Evolutionary conservation across 2,797 vertebrate species (phyloP).

Genomic region (Novumbra hubbsi): DNA sequence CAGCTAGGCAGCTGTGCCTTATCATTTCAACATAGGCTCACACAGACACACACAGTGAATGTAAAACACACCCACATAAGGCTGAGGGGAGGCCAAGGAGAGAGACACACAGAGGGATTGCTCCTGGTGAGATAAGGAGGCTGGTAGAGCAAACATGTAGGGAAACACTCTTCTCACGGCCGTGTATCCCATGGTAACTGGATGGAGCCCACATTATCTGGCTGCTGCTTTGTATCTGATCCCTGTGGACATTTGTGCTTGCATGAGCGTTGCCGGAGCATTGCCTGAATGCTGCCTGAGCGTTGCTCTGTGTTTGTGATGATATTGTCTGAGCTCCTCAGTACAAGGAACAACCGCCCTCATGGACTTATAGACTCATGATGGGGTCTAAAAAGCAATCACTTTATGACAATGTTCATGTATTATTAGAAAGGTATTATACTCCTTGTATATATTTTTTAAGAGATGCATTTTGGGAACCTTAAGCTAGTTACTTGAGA

Average conservation of each 20-base stretch:
- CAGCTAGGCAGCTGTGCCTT: neutral
- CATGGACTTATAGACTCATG: conserved; percentile 3
- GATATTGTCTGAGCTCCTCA: neutral
- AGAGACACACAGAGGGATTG: conserved; percentile 32
- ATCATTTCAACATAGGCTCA: neutral
- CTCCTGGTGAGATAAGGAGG: conserved; percentile 57
- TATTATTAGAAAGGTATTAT: neutral
- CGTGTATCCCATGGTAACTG: conserved; percentile 19
- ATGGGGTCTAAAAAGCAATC: neutral
- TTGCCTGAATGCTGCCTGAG: conserved; percentile 12
- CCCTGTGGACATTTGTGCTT: conserved; percentile 35
- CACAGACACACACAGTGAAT: neutral
- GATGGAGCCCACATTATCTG: conserved; percentile 49
- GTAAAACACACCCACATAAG: conserved; percentile 2
- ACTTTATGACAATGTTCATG: neutral
- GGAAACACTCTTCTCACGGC: conserved; percentile 48
- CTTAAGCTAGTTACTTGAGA: conserved; percentile 64
- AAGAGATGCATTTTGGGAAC: conserved; percentile 65
- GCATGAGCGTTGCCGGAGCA: conserved; percentile 28
- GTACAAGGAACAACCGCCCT: neutral
- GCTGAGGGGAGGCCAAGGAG: conserved; percentile 27
- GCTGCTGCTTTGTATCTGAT: conserved; percentile 54
- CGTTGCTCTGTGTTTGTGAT: conserved; percentile 34
- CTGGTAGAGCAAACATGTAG: conserved; percentile 11
- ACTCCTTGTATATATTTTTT: neutral